A percentile compares a stretch with the other conserved stretches of the same genome.
Conservation (phyloP, 2,113 vertebrate genomes). For the Saccopteryx leptura region DNA sequence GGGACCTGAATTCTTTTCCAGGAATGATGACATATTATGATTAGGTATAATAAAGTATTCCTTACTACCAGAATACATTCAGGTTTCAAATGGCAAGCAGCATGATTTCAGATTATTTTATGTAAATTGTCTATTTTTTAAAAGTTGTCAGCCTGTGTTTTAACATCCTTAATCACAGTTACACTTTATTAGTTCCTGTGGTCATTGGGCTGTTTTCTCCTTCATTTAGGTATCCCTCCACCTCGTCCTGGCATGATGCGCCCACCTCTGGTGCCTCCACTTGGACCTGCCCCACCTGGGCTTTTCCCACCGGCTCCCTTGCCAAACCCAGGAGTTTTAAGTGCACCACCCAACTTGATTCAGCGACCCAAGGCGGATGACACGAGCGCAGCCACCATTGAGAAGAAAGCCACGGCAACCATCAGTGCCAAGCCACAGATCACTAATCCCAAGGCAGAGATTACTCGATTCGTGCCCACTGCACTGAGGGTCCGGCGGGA, state of each 20-base stretch:
- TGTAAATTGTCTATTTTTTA: conserved; percentile 14
- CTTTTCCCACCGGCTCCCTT: conserved; percentile 94
- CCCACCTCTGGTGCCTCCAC: conserved; percentile 91
- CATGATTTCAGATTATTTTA: conserved; percentile 11
- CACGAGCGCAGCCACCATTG: conserved; percentile 91
- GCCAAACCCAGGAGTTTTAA: conserved; percentile 95
- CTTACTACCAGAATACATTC: not conserved
- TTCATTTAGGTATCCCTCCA: conserved; percentile 94
- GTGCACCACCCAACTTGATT: conserved; percentile 96
- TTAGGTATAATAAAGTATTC: not conserved
- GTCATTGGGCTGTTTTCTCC: conserved; percentile 23
- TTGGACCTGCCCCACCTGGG: conserved; percentile 92
- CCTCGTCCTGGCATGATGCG: conserved; percentile 95
- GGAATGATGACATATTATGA: not conserved
- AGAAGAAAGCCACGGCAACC: conserved; percentile 94
- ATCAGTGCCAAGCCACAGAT: conserved; percentile 99
- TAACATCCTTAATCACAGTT: not conserved
- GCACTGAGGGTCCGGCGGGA: conserved; percentile 96
- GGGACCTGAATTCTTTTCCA: not conserved
- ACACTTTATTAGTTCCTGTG: not conserved
- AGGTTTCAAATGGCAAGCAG: not conserved
- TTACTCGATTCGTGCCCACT: conserved; percentile 98
- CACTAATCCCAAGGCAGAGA: conserved; percentile 98
- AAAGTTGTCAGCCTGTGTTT: not conserved
- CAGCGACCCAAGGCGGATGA: conserved; percentile 95